Evolutionary conservation across 92 coral and sea anemone genomes (phyloP).

Genomic region (Epizoanthus stellaris): DNA sequence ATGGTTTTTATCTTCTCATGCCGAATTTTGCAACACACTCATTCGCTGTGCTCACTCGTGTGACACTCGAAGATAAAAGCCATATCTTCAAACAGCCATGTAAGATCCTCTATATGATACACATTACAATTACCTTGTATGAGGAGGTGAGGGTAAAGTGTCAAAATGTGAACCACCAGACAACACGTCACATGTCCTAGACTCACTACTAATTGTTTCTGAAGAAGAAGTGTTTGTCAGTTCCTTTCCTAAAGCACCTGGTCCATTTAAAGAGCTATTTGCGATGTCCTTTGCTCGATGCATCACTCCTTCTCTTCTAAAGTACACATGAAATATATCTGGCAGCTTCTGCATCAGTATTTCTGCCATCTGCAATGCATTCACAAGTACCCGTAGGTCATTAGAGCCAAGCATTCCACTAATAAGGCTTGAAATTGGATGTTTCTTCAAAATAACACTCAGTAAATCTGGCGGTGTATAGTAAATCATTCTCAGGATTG

Average conservation of each 20-base stretch:
- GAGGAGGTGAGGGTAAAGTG: slow-evolving; percentile 35
- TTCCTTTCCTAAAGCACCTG: slow-evolving; percentile 41
- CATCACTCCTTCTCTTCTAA: slow-evolving; percentile 99
- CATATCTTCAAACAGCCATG: too few species aligned
- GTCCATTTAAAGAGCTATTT: slow-evolving; percentile 62
- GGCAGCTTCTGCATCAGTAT: slow-evolving; percentile 98
- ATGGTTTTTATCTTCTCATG: too few species aligned
- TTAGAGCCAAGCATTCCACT: slow-evolving; percentile 96
- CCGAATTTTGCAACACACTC: too few species aligned
- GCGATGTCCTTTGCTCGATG: slow-evolving; percentile 95
- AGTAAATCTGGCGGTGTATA: slow-evolving; percentile 94
- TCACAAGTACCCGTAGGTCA: slow-evolving; percentile 90
- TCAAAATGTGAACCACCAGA: slow-evolving; percentile 37
- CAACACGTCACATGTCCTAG: slow-evolving; percentile 20
- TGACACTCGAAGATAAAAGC: too few species aligned
- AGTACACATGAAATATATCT: slow-evolving; percentile 91
- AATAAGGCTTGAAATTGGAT: slow-evolving; percentile 93
- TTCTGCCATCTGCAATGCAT: slow-evolving; percentile 98
- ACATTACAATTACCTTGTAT: slow-evolving; percentile 36
- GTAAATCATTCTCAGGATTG: slow-evolving; percentile 91
- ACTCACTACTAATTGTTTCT: slow-evolving; percentile 43
- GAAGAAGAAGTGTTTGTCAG: slow-evolving; percentile 45
- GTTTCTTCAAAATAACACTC: slow-evolving; percentile 81
- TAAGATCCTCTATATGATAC: too few species aligned
- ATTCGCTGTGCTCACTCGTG: too few species aligned